Percentiles rank a stretch among this genome's conserved stretches.
Conservation (phyloP, 1,140 invertebrate species). For the Onthophagus taurus region DNA sequence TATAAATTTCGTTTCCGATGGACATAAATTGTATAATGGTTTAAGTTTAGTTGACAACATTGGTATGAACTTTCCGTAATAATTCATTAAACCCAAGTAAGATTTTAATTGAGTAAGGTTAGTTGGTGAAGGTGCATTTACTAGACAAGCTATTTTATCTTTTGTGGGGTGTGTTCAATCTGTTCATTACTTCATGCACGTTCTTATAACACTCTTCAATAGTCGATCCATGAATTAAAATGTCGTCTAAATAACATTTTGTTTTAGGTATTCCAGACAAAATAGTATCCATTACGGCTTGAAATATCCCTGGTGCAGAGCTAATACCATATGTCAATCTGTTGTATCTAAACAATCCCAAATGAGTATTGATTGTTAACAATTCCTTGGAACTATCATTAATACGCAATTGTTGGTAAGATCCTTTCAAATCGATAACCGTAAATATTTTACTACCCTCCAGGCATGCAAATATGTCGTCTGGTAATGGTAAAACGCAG, state of each 20-base stretch:
- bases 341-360: slow-evolving; percentile 32
- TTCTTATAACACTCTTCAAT: slow-evolving; percentile 12
- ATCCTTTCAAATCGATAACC: slow-evolving; percentile 32
- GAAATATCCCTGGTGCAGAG: slow-evolving; percentile 30
- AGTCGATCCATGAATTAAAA: slow-evolving; percentile 23
- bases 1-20: slow-evolving; percentile 23
- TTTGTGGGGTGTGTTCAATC: not conserved
- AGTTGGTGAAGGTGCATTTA: slow-evolving; percentile 20
- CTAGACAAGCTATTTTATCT: not conserved
- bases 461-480: slow-evolving; percentile 15
- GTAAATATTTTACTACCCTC: slow-evolving; percentile 2
- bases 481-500: slow-evolving; percentile 10
- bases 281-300: slow-evolving; percentile 32
- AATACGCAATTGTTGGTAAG: slow-evolving; percentile 35
- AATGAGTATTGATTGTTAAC: slow-evolving; percentile 34
- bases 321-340: slow-evolving; percentile 35
- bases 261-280: slow-evolving; percentile 20
- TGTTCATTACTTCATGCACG: not conserved
- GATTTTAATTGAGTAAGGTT: slow-evolving; percentile 28
- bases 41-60: slow-evolving; percentile 30
- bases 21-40: slow-evolving; percentile 34
- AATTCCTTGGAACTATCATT: slow-evolving; percentile 26
- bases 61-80: slow-evolving; percentile 35
- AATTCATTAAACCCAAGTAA: slow-evolving; percentile 37
- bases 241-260: slow-evolving; percentile 27